Evolutionary conservation across 2,797 vertebrate species (phyloP).

Genomic region (Malacoctenus gilli): DNA sequence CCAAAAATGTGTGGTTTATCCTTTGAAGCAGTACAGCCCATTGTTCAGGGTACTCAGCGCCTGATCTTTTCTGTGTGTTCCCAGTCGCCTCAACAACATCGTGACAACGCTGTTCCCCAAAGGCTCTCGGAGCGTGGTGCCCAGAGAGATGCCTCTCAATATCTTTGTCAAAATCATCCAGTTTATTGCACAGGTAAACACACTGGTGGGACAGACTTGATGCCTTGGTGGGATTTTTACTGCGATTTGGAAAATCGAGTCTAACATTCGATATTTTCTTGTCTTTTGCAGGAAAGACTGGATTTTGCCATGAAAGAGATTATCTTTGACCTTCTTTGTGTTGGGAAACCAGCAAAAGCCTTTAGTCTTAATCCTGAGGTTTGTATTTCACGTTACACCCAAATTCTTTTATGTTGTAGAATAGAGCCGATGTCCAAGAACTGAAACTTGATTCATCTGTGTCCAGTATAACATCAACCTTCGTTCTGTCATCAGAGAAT

Average conservation of each 20-base stretch:
- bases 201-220: neutral
- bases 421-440: too few species aligned
- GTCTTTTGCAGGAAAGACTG: slow-evolving; percentile 79
- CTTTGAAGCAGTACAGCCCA: slow-evolving; percentile 2
- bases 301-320: slow-evolving; percentile 88
- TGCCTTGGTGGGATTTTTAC: neutral
- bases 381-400: too few species aligned
- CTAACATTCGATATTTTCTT: neutral
- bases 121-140: slow-evolving; percentile 95
- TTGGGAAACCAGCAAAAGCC: slow-evolving; percentile 84
- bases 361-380: slow-evolving; percentile 88
- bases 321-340: slow-evolving; percentile 84
- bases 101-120: slow-evolving; percentile 96
- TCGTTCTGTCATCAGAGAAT: too few species aligned
- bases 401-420: too few species aligned
- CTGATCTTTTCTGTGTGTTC: slow-evolving; percentile 42
- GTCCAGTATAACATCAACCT: too few species aligned
- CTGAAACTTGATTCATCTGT: too few species aligned
- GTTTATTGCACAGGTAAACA: slow-evolving; percentile 95
- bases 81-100: slow-evolving; percentile 94
- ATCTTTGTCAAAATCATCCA: slow-evolving; percentile 99
- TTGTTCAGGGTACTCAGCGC: neutral
- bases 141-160: slow-evolving; percentile 97
- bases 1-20: too few species aligned
- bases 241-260: neutral